Conservation (phyloP, 2,888 invertebrate genomes). For the Escarpia spicata region DNA sequence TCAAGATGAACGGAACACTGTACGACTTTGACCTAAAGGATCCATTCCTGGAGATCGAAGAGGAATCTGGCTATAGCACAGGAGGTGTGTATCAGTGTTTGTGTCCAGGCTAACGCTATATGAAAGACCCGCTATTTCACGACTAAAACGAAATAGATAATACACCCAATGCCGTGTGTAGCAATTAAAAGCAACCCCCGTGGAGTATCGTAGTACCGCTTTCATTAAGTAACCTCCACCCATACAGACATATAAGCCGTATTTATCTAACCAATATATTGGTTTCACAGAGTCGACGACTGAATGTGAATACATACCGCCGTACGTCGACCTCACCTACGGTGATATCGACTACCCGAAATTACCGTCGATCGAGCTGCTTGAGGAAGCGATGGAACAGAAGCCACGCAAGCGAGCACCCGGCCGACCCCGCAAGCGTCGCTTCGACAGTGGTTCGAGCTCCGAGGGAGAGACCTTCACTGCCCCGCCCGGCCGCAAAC, state of each 20-base stretch:
- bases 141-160: not conserved
- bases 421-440: not conserved
- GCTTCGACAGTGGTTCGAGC: not conserved
- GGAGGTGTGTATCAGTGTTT: not conserved
- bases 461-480: not conserved
- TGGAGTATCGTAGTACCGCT: not conserved
- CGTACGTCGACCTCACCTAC: not conserved
- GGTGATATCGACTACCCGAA: not conserved
- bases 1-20: constrained; percentile 16
- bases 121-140: not conserved
- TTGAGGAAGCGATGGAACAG: not conserved
- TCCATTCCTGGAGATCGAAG: not conserved
- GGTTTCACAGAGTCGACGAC: not conserved
- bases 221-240: not conserved
- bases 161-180: not conserved
- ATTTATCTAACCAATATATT: not conserved
- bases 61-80: not conserved
- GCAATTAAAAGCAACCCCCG: not conserved
- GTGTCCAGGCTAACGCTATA: not conserved
- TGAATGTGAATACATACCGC: not conserved
- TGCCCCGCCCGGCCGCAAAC: not conserved
- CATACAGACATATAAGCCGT: not conserved
- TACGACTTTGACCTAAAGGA: not conserved
- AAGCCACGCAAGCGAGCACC: not conserved
- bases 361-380: not conserved